Conservation (phyloP, 2,797 vertebrate genomes). For the Valencia hispanica region DNA sequence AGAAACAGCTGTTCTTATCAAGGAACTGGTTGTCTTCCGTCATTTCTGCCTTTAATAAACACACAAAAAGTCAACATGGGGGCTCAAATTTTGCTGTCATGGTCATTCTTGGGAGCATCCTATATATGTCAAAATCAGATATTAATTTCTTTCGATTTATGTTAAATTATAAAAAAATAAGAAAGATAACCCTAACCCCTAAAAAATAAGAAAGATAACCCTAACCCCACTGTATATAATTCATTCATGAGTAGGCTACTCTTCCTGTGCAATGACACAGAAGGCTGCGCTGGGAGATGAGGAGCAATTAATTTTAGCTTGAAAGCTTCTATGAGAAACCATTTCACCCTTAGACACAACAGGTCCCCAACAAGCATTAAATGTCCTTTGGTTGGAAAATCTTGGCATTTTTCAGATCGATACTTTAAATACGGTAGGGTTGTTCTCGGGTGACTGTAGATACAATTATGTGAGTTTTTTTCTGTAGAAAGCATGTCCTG, state of each 20-base stretch:
- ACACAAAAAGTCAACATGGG: not conserved
- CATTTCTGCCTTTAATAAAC: not conserved
- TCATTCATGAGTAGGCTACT: slow-evolving; percentile 65
- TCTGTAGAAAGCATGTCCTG: not conserved
- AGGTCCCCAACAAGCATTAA: slow-evolving; percentile 15
- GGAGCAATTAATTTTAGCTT: slow-evolving; percentile 47
- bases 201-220: not conserved
- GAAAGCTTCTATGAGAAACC: slow-evolving; percentile 28
- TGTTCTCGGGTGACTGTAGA: not conserved
- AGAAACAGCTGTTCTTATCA: not conserved
- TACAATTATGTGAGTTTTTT: not conserved
- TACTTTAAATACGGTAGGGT: not conserved
- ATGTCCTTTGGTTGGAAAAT: not conserved
- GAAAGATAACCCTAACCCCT: not conserved
- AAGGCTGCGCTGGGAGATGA: slow-evolving; percentile 10
- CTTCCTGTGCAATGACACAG: slow-evolving; percentile 42
- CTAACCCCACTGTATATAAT: slow-evolving; percentile 52
- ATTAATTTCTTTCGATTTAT: not conserved
- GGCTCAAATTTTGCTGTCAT: not conserved
- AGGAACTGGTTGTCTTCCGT: not conserved
- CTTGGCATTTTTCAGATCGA: not conserved
- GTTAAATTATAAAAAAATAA: not conserved
- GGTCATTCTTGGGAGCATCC: not conserved
- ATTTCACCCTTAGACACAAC: slow-evolving; percentile 12
- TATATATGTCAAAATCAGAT: not conserved